Evolutionary conservation across 2,888 invertebrate species (phyloP).

Genomic region (Eupithecia subumbrata): DNA sequence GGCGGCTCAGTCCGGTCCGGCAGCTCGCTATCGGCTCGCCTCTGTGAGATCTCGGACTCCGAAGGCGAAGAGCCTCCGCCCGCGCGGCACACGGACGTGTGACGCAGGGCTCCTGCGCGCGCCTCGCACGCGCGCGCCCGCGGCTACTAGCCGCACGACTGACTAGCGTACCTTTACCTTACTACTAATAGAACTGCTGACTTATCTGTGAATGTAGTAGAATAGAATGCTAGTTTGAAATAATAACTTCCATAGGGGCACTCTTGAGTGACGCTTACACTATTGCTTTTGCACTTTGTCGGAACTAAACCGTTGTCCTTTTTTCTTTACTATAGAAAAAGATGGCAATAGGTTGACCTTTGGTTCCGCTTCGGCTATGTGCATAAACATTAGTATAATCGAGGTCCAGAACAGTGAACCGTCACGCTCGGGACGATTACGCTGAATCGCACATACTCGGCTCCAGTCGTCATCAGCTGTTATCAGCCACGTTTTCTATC

Average conservation of each 20-base stretch:
- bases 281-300: background rate
- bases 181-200: background rate
- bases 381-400: background rate
- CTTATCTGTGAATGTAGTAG: background rate
- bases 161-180: constrained; percentile 26
- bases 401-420: no score
- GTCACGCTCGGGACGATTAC: background rate
- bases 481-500: background rate
- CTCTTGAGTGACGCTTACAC: background rate
- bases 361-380: background rate
- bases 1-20: constrained; percentile 85
- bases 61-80: constrained; percentile 85
- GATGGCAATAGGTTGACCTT: background rate
- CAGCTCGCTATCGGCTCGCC: constrained; percentile 93
- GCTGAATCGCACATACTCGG: background rate
- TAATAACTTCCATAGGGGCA: background rate
- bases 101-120: constrained; percentile 66
- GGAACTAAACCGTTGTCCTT: background rate
- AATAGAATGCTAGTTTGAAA: background rate
- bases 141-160: constrained; percentile 38
- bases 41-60: constrained; percentile 97
- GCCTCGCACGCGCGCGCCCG: constrained; percentile 41
- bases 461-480: background rate
- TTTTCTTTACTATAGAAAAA: background rate
- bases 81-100: constrained; percentile 70